Evolutionary conservation across 2,797 vertebrate species (phyloP), one percentile per base, ranked within the genome.

Genomic region (Coregonus sp.): DNA sequence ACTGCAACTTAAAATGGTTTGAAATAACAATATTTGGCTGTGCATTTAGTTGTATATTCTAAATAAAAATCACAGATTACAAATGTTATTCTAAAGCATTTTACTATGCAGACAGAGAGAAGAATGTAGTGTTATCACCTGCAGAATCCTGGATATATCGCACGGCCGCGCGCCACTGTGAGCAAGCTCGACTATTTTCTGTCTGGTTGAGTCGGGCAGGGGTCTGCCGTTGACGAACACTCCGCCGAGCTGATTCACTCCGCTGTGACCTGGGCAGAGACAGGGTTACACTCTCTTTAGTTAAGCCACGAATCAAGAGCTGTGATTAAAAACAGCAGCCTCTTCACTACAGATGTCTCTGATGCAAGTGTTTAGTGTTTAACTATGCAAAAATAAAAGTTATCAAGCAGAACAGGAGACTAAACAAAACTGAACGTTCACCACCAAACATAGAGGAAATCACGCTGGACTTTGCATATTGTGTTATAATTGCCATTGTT

Each of bases 171-270:
- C 98, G 81, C 98, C 98, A 81, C 97, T 99, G 92, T 99, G 98
- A 70, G 98, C 98, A 81, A 99, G 95, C 89, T 99, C 98, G 88
- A 99, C 98, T 85, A 99, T 99, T 94, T 99, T 99, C 95, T 99
- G 98, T 89, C 98, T 94, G 86, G 97, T 99, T 74, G 98, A 96
- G 84, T 99, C 97, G 81, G 98, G 98, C 88, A 98, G 94, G 87
- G 98, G 97, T 94, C 97, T 95, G 75, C 98, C 98, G 90, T 99
- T 99, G 84, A 99, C 98, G 95, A 98, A 98, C 87, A 99, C 97
- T 81, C 98, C 98, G 92, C 97, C 98, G 80, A 98, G 96, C 93
- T 99, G 98, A 90, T 99, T 99, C 86, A 99, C 96, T 87, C 98
- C 98, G 92, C 98, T 99, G 96, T 99, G 98, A 97, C 97, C 98